Conservation (phyloP, 2,113 vertebrate species). For the Formicarius rufipectus region DNA sequence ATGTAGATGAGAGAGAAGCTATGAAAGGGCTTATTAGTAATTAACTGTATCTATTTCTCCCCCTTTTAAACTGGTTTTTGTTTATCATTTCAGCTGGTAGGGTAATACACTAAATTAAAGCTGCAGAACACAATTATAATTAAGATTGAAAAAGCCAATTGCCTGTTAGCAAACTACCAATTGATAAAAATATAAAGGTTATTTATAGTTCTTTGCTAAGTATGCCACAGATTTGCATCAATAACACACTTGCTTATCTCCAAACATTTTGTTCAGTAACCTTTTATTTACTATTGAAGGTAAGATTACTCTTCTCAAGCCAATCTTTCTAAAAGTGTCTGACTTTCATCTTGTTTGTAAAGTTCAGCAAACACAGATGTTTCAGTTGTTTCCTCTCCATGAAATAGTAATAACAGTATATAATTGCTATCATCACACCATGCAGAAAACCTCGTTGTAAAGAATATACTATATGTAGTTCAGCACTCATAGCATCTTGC, state of each 20-base stretch:
- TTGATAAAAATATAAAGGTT: conserved; percentile 69
- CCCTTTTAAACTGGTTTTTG: conserved; percentile 57
- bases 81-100: conserved; percentile 64
- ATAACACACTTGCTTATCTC: conserved; percentile 61
- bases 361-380: conserved; percentile 24
- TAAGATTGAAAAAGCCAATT: conserved; percentile 74
- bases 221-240: conserved; percentile 71
- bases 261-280: conserved; percentile 26
- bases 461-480: background rate
- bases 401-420: background rate
- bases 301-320: conserved; percentile 30
- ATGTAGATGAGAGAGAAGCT: conserved; percentile 46
- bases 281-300: conserved; percentile 34
- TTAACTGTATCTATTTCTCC: conserved; percentile 37
- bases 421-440: background rate
- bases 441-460: background rate
- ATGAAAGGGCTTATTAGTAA: conserved; percentile 58
- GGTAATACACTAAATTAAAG: conserved; percentile 66
- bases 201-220: conserved; percentile 69
- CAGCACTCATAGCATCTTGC: background rate
- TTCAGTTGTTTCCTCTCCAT: background rate
- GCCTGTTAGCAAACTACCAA: conserved; percentile 69
- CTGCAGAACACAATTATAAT: conserved; percentile 74
- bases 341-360: background rate
- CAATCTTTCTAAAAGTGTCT: background rate